Evolutionary conservation across 2,797 vertebrate species (phyloP), one percentile per base, ranked within the genome.

Genomic region (Kryptolebias ocellatus): DNA sequence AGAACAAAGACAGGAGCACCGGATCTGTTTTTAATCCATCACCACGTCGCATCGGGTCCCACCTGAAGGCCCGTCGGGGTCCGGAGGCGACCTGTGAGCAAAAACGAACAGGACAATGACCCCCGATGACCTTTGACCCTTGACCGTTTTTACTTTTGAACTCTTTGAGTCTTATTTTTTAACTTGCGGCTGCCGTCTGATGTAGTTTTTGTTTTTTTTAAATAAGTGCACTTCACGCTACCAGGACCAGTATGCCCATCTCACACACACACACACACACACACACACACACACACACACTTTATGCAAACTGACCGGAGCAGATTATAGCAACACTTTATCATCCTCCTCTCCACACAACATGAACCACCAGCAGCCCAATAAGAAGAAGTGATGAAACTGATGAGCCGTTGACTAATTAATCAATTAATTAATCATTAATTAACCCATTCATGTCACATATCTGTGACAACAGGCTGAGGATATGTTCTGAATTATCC

Each of bases 201-300:
- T 14, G 11, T 31, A 78, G 54, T 62, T 81, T 83, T 76, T 74
- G 20, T 27, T 58, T 42, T 27, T 54, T 64, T 55, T 29, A 64
- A 76, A 64, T 54, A 90, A 85, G 87, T 86, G 87, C 87, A 82
- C 83, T 87, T 89, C 74, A 76, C 4, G 1, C 20, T 67, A 47
- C 76, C 62, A 17, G 74, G 69, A 70, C 77, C 77, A 27, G 65
- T 45, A 76, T 70, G 70, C 71, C 73, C 70, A 47, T 29, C 70
- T 17, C 37, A 7, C 24, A 14, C 63, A 10, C 47, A 47, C 58
- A 20, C 46, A 60, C 51, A 51, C 65, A 46, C 24, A 55, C 45
- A 64, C 49, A 52, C 63, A 24, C 42, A 58, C 57, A 71, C 63
- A 61, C 56, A 60, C 39, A 64, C 58, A 28, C 31, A 34, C 31